Evolutionary conservation across 2,797 vertebrate genomes (phyloP).

Genomic region (Falco biarmicus): DNA sequence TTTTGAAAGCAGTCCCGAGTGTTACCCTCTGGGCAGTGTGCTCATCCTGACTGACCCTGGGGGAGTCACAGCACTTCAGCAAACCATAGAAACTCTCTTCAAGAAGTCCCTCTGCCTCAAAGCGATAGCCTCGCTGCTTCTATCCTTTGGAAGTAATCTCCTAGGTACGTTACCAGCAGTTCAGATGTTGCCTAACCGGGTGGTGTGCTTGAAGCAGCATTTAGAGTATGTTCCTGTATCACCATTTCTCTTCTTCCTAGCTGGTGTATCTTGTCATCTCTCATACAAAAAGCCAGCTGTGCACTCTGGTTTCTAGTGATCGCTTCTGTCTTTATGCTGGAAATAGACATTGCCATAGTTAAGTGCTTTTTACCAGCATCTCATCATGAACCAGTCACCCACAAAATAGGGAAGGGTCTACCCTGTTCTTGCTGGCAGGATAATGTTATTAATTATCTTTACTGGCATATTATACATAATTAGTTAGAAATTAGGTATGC

Average conservation of each 20-base stretch:
- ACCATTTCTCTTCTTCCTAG: background rate
- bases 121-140: fast-evolving
- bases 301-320: background rate
- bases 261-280: background rate
- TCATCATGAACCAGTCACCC: background rate
- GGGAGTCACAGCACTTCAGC: background rate
- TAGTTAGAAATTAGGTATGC: background rate
- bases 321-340: background rate
- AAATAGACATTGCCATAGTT: background rate
- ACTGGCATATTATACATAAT: background rate
- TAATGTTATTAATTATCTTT: background rate
- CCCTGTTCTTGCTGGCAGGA: background rate
- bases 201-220: background rate
- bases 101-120: background rate
- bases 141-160: background rate
- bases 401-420: background rate
- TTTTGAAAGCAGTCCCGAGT: background rate
- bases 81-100: background rate
- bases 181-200: background rate
- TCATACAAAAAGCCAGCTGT: background rate
- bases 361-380: background rate
- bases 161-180: background rate
- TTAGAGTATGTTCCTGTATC: background rate
- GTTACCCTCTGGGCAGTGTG: background rate
- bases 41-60: background rate